Percentiles rank a stretch among this genome's conserved stretches.
These are phyloP conservation scores for Sarotherodon lohbergeri DNA, from an alignment of 2,113 vertebrate species.

Conservation along the genomic window DNA sequence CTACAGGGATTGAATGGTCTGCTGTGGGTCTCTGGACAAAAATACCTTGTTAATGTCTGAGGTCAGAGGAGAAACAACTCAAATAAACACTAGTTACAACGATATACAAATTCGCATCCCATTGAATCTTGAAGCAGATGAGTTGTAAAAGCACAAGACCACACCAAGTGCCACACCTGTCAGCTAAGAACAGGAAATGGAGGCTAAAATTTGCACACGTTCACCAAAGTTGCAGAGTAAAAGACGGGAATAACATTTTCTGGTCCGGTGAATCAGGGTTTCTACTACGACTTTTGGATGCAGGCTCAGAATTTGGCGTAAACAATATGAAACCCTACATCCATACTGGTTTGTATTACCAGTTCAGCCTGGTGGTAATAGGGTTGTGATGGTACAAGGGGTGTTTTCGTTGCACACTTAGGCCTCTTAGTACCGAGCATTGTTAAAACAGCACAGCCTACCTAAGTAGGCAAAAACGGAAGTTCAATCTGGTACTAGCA, in stretches of 20 bases:
- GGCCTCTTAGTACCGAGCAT: neutral
- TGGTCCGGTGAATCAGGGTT: neutral
- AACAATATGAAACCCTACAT: neutral
- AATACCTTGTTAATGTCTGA: neutral
- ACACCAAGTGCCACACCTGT: neutral
- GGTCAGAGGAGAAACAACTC: neutral
- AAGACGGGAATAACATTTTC: neutral
- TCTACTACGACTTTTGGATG: fast-evolving
- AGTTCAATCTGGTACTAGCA: neutral
- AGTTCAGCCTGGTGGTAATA: neutral
- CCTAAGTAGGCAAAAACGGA: neutral
- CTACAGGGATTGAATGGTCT: neutral
- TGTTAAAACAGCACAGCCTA: neutral
- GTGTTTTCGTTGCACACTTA: neutral
- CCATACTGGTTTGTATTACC: neutral
- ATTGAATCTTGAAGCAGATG: neutral
- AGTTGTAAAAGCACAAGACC: neutral
- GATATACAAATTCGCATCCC: neutral
- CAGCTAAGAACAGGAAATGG: neutral
- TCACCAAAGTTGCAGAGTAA: neutral
- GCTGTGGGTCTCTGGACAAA: neutral
- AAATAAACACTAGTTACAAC: neutral
- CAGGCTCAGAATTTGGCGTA: neutral
- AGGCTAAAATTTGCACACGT: neutral
- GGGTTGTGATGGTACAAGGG: neutral